Conservation (phyloP, 2,113 vertebrate genomes). For the Parus major region DNA sequence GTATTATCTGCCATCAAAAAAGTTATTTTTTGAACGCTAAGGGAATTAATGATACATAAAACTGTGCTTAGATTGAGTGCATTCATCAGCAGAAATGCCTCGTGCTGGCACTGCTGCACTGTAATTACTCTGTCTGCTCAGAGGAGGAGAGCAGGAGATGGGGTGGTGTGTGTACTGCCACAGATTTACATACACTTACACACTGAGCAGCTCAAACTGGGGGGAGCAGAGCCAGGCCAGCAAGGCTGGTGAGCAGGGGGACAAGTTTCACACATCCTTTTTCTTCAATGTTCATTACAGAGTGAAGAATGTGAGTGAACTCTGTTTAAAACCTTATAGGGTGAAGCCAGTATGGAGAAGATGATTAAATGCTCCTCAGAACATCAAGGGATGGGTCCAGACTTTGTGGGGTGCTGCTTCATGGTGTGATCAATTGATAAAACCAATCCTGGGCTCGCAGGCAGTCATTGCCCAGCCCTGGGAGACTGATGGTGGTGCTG, state of each 20-base stretch:
- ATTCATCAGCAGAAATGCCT: conserved; percentile 83
- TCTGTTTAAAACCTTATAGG: neutral
- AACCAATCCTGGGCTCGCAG: neutral
- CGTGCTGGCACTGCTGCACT: conserved; percentile 75
- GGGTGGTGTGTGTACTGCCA: conserved; percentile 49
- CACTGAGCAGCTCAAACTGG: neutral
- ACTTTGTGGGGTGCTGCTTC: neutral
- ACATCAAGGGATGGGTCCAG: neutral
- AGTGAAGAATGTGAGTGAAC: neutral
- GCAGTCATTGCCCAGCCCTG: neutral
- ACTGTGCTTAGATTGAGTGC: conserved; percentile 74
- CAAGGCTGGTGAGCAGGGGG: neutral
- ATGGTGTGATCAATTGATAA: neutral
- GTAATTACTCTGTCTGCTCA: conserved; percentile 80
- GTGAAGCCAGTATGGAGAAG: neutral
- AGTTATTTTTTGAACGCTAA: conserved; percentile 82
- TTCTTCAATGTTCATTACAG: neutral
- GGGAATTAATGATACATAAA: conserved; percentile 92
- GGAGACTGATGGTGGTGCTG: neutral
- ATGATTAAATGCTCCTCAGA: neutral
- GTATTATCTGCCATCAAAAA: conserved; percentile 88
- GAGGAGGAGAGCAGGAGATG: conserved; percentile 38
- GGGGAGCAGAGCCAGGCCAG: neutral
- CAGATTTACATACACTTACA: conserved; percentile 76
- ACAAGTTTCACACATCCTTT: neutral